Percentiles rank a stretch among this genome's conserved stretches.
Evolutionary conservation across 1,140 invertebrate genomes (phyloP).

Genomic region (Holotrichia oblita): DNA sequence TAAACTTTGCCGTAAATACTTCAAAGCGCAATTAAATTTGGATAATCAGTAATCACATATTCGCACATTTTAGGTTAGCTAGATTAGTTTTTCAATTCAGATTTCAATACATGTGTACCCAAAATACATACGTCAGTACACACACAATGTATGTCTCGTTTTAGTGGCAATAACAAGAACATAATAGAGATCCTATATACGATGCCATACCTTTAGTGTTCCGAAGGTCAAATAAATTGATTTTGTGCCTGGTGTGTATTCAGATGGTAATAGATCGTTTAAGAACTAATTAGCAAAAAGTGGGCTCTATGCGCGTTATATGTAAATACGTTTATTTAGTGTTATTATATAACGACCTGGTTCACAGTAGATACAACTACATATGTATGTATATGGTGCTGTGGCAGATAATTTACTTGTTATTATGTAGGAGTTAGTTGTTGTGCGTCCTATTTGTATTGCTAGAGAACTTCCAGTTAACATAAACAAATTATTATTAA

Average conservation of each 20-base stretch:
- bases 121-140: too few species aligned
- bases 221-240: slow-evolving; percentile 28
- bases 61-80: too few species aligned
- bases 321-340: background rate
- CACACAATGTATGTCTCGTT: background rate
- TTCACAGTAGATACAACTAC: background rate
- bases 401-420: background rate
- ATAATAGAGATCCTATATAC: background rate
- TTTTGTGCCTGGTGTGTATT: background rate
- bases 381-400: too few species aligned
- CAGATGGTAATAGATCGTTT: slow-evolving; percentile 15
- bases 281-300: slow-evolving; percentile 20
- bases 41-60: too few species aligned
- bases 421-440: background rate
- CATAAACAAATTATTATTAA: too few species aligned
- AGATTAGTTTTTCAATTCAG: too few species aligned
- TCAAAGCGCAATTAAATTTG: too few species aligned
- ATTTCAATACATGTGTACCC: too few species aligned
- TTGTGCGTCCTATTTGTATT: background rate
- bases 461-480: too few species aligned
- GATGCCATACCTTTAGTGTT: slow-evolving; percentile 10
- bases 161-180: slow-evolving; percentile 21
- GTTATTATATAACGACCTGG: slow-evolving; percentile 2
- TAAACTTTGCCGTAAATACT: too few species aligned
- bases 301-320: background rate